A percentile compares a stretch with the other conserved stretches of the same genome.
phyloP scores from a whole-genome alignment of 2,113 vertebrate species.

The Diglossa brunneiventris region DNA sequence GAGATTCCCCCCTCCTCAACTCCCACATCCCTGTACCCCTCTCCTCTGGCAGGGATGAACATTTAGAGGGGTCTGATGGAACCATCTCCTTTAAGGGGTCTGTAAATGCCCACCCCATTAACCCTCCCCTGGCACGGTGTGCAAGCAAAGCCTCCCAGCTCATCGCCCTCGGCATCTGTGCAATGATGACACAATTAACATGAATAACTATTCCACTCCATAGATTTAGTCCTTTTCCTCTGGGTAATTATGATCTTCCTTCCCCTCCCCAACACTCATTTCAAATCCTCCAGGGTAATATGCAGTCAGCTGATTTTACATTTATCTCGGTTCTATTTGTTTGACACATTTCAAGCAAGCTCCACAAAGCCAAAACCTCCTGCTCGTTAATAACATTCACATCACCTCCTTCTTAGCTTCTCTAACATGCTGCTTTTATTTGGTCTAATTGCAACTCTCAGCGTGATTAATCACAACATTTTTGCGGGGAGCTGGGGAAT shows the following conservation, averaged over 20 bases:
- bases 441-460: constrained; percentile 39
- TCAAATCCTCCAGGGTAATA: background rate
- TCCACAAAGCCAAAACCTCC: background rate
- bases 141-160: background rate
- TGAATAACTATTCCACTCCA: constrained; percentile 31
- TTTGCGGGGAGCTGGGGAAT: constrained; percentile 23
- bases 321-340: constrained; percentile 20
- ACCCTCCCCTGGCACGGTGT: fast-evolving
- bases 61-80: background rate
- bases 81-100: background rate
- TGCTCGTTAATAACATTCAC: background rate
- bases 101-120: background rate
- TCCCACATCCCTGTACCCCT: background rate
- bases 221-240: constrained; percentile 28
- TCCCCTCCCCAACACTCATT: background rate
- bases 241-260: constrained; percentile 37
- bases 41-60: background rate
- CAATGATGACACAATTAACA: constrained; percentile 12
- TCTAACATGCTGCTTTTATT: constrained; percentile 51
- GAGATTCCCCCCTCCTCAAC: background rate
- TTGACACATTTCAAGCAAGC: constrained; percentile 13
- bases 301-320: background rate
- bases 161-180: background rate
- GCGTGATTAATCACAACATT: constrained; percentile 50
- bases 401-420: constrained; percentile 2